Percentiles rank a stretch among this genome's conserved stretches.
These are phyloP conservation scores for Nemurella pictetii DNA, from an alignment of 2,888 invertebrate species.

Conservation along the genomic window DNA sequence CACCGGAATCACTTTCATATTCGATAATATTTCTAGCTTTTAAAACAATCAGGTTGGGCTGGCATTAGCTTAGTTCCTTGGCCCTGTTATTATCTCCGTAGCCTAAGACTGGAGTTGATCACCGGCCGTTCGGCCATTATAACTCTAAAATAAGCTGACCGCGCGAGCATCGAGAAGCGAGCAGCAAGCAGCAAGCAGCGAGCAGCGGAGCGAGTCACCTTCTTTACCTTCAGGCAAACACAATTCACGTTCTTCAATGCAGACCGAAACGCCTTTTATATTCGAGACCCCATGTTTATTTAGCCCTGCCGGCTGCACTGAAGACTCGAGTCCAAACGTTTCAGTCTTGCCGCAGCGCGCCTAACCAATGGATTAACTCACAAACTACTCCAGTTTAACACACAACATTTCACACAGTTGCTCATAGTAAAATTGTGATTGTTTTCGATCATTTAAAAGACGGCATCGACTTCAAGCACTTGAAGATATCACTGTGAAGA, in stretches of 20 bases:
- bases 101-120: not conserved
- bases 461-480: not conserved
- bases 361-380: conserved; percentile 29
- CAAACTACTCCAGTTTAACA: conserved; percentile 19
- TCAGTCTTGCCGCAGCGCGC: not conserved
- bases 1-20: too few relatives aligned
- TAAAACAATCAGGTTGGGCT: not conserved
- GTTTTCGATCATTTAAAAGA: not conserved
- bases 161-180: too few relatives aligned
- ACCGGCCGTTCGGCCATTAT: not conserved
- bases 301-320: conserved; percentile 24
- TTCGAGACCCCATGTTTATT: conserved; percentile 24
- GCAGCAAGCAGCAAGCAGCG: too few relatives aligned
- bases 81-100: not conserved
- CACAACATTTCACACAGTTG: not conserved
- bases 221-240: not conserved
- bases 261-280: not conserved
- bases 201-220: not conserved
- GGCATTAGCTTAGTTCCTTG: not conserved
- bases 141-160: not conserved
- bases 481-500: not conserved
- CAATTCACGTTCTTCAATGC: not conserved
- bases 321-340: conserved; percentile 16
- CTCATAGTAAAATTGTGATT: not conserved
- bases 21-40: too few relatives aligned